Conservation (phyloP, 2,888 invertebrate species). For the Criorhina ranunculi region DNA sequence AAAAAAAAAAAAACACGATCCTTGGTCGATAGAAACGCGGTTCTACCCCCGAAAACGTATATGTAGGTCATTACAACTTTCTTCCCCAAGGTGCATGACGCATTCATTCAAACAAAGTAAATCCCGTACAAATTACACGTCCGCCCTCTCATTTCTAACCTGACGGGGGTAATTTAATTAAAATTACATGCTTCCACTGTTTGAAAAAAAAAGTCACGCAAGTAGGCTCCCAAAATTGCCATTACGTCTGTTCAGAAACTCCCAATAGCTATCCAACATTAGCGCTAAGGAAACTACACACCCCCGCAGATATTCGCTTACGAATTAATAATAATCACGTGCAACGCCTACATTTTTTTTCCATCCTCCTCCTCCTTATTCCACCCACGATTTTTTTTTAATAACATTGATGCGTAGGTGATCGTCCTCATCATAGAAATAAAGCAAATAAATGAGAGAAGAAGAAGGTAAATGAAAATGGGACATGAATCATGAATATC, state of each 20-base stretch:
- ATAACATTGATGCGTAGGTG: conserved; percentile 40
- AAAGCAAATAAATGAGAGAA: not conserved
- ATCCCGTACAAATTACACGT: conserved; percentile 4
- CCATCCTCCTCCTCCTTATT: not conserved
- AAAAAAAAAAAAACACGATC: conserved; percentile 20
- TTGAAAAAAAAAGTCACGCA: not conserved
- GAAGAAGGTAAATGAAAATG: not conserved
- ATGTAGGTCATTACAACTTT: conserved; percentile 12
- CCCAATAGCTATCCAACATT: not conserved
- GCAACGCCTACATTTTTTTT: conserved; percentile 30
- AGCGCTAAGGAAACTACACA: conserved; percentile 9
- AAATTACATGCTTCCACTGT: conserved; percentile 21
- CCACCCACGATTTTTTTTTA: not conserved
- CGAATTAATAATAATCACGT: conserved; percentile 36
- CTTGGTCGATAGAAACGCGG: too few species aligned
- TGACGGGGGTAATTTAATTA: conserved; percentile 16
- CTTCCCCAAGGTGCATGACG: not conserved
- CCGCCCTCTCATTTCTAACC: not conserved
- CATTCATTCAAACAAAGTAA: conserved; percentile 4
- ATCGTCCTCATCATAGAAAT: conserved; percentile 33
- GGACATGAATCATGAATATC: conserved; percentile 15
- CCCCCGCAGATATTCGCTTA: conserved; percentile 19
- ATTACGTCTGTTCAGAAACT: conserved; percentile 9
- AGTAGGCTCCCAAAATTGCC: conserved; percentile 12
- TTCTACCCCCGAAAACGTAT: not conserved